Percentiles rank a stretch among this genome's conserved stretches.
Evolutionary conservation across 2,888 invertebrate species (phyloP).

Genomic region (Chaitophorus viminalis): DNA sequence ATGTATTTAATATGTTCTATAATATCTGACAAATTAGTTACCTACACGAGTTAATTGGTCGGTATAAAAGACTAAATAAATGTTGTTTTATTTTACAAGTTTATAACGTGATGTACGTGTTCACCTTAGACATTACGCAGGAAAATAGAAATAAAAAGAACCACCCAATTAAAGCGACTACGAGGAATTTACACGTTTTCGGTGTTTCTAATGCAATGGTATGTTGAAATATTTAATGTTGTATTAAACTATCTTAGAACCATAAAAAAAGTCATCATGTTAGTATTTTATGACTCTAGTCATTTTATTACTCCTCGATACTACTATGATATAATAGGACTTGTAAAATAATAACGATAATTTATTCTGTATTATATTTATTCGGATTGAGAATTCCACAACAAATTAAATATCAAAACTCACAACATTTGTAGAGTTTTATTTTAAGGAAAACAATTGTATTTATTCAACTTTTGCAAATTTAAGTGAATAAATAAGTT

Average conservation of each 20-base stretch:
- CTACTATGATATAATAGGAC: neutral
- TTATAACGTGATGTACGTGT: neutral
- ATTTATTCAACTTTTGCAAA: too few species aligned
- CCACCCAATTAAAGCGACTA: conserved; percentile 13
- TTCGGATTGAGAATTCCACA: neutral
- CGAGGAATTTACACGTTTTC: neutral
- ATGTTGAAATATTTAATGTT: conserved; percentile 22
- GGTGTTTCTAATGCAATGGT: neutral
- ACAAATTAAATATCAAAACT: neutral
- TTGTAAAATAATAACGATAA: conserved; percentile 11
- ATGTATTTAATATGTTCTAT: too few species aligned
- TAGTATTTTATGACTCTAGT: conserved; percentile 12
- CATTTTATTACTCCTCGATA: conserved; percentile 27
- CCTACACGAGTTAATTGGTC: neutral
- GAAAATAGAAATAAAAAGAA: neutral
- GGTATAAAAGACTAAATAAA: neutral
- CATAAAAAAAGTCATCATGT: conserved; percentile 1
- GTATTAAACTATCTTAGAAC: conserved; percentile 1
- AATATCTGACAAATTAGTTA: neutral
- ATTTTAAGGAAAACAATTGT: too few species aligned
- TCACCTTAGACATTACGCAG: neutral
- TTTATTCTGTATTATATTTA: neutral
- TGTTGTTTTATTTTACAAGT: neutral
- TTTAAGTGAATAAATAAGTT: too few species aligned
- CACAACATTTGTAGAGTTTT: neutral